A percentile compares a stretch with the other conserved stretches of the same genome.
Conservation (phyloP, 1,140 invertebrate genomes). For the Caenorhabditis remanei region DNA sequence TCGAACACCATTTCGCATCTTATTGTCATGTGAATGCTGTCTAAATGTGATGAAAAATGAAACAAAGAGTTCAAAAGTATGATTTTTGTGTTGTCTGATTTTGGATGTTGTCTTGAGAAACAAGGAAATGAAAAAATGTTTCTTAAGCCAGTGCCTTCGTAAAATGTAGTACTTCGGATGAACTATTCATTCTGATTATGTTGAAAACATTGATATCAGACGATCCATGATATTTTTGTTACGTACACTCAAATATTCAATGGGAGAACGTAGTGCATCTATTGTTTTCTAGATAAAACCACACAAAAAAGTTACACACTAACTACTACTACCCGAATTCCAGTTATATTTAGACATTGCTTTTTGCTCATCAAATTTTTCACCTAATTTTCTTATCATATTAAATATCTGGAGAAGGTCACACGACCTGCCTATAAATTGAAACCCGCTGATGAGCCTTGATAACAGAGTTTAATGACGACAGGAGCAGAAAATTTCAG, state of each 20-base stretch:
- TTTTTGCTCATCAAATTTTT: slow-evolving; percentile 15
- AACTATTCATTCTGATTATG: too few relatives aligned
- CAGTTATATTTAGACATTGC: neutral
- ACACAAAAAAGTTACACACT: too few relatives aligned
- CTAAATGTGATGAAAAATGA: slow-evolving; percentile 19
- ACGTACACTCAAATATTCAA: too few relatives aligned
- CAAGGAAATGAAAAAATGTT: neutral
- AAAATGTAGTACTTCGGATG: too few relatives aligned
- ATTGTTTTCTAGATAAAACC: too few relatives aligned
- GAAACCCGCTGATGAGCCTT: neutral
- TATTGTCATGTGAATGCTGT: slow-evolving; percentile 38
- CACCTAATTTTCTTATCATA: neutral
- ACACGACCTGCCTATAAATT: slow-evolving; percentile 25
- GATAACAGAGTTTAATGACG: slow-evolving; percentile 17
- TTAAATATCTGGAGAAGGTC: slow-evolving; percentile 28
- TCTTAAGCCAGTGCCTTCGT: too few relatives aligned
- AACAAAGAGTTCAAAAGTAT: slow-evolving; percentile 14
- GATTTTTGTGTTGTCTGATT: slow-evolving; percentile 45
- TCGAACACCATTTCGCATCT: neutral
- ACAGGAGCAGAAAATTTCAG: neutral
- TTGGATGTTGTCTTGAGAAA: neutral
- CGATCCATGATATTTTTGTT: too few relatives aligned
- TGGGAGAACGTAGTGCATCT: too few relatives aligned
- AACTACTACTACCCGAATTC: neutral
- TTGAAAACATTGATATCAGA: too few relatives aligned